phyloP scores from a whole-genome alignment of 2,888 invertebrate genomes.

The Melinopterus prodromus region DNA sequence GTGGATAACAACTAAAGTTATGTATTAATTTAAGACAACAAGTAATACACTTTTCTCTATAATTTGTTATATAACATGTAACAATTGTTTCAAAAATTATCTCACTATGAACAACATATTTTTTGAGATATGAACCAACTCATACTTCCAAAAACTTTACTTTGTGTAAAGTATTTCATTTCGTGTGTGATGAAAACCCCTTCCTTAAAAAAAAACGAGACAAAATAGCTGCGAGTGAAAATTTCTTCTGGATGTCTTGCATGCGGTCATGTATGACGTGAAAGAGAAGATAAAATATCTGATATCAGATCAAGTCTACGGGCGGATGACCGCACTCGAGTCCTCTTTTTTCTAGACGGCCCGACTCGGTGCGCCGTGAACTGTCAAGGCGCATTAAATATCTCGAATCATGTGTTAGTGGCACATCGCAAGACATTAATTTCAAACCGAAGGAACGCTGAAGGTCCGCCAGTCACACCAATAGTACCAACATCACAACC shows the following conservation, averaged over 20 bases:
- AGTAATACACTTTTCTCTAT: no score
- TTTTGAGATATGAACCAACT: no score
- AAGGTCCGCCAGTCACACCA: not conserved
- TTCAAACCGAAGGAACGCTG: not conserved
- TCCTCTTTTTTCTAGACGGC: not conserved
- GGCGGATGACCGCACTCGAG: not conserved
- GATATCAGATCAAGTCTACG: slow-evolving; percentile 22
- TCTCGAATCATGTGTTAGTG: not conserved
- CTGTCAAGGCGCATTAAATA: not conserved
- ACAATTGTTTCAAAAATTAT: no score
- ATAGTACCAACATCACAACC: not conserved
- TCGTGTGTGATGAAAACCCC: no score
- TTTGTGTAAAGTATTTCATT: no score
- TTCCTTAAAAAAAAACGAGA: not conserved
- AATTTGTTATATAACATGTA: no score
- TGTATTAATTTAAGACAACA: no score
- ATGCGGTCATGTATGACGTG: slow-evolving; percentile 19
- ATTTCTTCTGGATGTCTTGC: not conserved
- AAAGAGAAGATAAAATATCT: slow-evolving; percentile 17
- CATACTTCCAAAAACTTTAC: no score
- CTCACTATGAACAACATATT: no score
- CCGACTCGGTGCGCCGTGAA: not conserved
- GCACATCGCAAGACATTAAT: not conserved
- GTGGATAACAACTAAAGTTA: no score
- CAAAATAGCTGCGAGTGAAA: not conserved